Evolutionary conservation across 2,113 vertebrate genomes (phyloP), one percentile per base, ranked within the genome.

Genomic region (Saccopteryx leptura): DNA sequence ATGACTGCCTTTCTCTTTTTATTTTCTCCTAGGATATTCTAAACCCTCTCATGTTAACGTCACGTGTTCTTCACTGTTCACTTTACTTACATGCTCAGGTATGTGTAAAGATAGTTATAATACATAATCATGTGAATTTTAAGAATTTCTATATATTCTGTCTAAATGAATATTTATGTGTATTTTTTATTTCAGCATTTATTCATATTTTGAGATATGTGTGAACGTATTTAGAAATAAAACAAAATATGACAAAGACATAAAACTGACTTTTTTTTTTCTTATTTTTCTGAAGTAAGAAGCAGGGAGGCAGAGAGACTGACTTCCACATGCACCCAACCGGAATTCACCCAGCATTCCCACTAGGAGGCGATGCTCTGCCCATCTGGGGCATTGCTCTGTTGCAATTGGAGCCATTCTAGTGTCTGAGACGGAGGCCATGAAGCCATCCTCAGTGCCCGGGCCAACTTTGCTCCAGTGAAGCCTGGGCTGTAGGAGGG

Each of bases 191-290:
- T 24, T 83, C 10, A 63, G 14, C 9, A 81, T 11, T 86, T 56
- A 83, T 79, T 88, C 24, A 26, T 61, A 86, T 60, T 88, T 88
- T 88, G 33, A 80, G 23, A 72, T n/a, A 78, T 12, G 13, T 82
- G 13, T 88, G 13, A 84, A 88, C 71, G 2, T 39, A 60, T 93
- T 31, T 58, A 81, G 28, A 91, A 81, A 76, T 71, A 92, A 89
- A 69, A 79, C 15, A 92, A 63, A 79, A 91, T 69, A 82, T 95
- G 63, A 79, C 28, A 85, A 91, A 81, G 12, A 71, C 10, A 69
- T 63, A 46, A 85, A 75, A 46, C 5, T 14, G 10, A 81, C 18
- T 87, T 82, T 63, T 75, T 60, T 39, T 39, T 39, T 3, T 39
- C 39, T 39, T 39, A 39, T 39, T 39, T 39, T 39, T 39, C 39